A percentile compares a stretch with the other conserved stretches of the same genome.
These are phyloP conservation scores for Myotis planiceps DNA, from an alignment of 2,797 vertebrate genomes.

Conservation along the genomic window DNA sequence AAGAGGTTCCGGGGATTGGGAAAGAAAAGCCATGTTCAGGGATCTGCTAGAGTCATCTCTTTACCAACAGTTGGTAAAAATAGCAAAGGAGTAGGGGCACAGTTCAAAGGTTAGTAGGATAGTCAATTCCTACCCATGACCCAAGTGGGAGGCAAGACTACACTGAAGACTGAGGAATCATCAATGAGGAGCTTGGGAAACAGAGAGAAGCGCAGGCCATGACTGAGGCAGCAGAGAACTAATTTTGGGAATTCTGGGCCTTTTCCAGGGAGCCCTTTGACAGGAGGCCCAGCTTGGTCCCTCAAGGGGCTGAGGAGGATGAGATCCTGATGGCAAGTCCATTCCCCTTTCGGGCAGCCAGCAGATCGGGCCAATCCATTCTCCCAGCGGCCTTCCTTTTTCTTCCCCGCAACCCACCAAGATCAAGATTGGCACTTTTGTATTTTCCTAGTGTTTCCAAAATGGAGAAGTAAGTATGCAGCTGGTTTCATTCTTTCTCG, in stretches of 20 bases:
- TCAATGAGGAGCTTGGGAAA: not conserved
- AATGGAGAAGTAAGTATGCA: not conserved
- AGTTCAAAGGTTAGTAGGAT: conserved; percentile 39
- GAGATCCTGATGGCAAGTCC: not conserved
- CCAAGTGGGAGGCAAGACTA: not conserved
- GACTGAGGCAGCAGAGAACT: not conserved
- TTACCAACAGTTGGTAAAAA: conserved; percentile 27
- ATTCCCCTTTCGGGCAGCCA: not conserved
- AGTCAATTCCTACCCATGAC: not conserved
- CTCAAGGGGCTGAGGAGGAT: not conserved
- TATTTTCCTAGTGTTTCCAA: not conserved
- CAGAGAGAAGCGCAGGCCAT: not conserved
- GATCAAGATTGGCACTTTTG: not conserved
- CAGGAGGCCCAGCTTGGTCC: not conserved
- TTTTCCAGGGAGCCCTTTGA: not conserved
- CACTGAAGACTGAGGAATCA: not conserved
- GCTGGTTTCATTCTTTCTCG: not conserved
- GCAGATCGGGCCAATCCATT: not conserved
- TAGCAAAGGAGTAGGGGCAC: not conserved
- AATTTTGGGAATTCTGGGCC: not conserved
- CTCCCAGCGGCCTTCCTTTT: not conserved
- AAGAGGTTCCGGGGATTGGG: not conserved
- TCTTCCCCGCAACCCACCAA: fast-evolving
- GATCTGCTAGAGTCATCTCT: not conserved
- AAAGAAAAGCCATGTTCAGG: not conserved